phyloP scores from a whole-genome alignment of 2,797 vertebrate genomes.

The Petrocephalus schoutedeni region DNA sequence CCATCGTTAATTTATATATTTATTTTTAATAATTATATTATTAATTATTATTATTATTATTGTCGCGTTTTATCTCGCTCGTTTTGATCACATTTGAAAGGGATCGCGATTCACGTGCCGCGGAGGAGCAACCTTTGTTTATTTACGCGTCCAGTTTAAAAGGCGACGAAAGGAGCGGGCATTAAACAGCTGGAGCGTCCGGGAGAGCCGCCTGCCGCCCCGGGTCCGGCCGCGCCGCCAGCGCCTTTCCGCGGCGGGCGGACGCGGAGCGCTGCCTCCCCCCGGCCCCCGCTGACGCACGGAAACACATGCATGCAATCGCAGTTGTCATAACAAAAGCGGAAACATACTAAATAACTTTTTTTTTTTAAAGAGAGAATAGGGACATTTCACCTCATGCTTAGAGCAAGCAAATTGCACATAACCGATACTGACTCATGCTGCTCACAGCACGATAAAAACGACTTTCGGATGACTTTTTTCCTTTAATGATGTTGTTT shows the following conservation, averaged over 20 bases:
- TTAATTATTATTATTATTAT: not conserved
- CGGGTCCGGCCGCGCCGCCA: too few relatives aligned
- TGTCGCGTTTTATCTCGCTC: not conserved
- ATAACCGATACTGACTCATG: not conserved
- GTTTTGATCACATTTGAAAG: not conserved
- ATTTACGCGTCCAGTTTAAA: not conserved
- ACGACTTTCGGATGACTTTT: not conserved
- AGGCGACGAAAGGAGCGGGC: not conserved
- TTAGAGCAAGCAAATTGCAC: not conserved
- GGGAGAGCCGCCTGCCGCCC: not conserved
- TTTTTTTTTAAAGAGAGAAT: not conserved
- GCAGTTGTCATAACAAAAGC: constrained; percentile 6
- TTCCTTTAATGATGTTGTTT: not conserved
- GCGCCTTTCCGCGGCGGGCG: not conserved
- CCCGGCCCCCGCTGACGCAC: not conserved
- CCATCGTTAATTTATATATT: not conserved
- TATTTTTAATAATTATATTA: too few relatives aligned
- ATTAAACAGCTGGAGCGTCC: not conserved
- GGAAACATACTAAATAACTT: not conserved
- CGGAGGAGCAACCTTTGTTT: not conserved
- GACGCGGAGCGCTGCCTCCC: not conserved
- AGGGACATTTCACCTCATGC: not conserved
- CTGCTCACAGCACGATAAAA: not conserved
- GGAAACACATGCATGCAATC: not conserved
- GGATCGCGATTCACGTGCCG: not conserved